Evolutionary conservation across 2,113 vertebrate genomes (phyloP), one percentile per base, ranked within the genome.

Genomic region (Gopherus evgoodei): DNA sequence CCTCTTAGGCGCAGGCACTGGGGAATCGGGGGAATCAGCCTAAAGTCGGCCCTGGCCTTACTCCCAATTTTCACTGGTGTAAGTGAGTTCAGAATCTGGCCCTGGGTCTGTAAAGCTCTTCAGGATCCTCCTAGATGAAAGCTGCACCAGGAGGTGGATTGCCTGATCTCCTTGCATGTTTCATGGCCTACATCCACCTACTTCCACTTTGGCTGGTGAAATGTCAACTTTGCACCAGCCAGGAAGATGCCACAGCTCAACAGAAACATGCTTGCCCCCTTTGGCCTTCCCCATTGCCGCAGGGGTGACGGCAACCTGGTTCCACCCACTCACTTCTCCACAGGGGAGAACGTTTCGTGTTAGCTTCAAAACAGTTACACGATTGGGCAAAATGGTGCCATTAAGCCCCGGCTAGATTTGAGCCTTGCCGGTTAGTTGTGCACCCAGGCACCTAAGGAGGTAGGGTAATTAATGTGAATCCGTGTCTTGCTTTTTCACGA

Each of bases 381-480:
- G 11, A 6, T 27, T 22, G 9, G 72, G 24, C 38, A 25, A 13
- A 25, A 35, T 1, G 17, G 6, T n/a, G 62, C 35, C 2, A n/a
- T 9, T n/a, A 5, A 44, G 11, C 38, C 21, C 11, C 9, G 5
- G 5, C 42, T 76, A 21, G 72, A 44, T 44, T 76, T 44, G 38
- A 6, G 72, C 69, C 4, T 38, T 24, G 69, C 69, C 11, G 11
- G 5, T 38, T 8, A 12, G n/a, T 42, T 35, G 31, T 31, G 62
- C 35, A 16, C 62, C n/a, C 17, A 4, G 62, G 31, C 7, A 1
- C 62, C 17, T 11, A 35, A 69, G 38, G n/a, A 25, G 24, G 9
- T 25, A 27, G 72, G 38, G 94, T 84, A 95, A 85, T 92, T 96
- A 95, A 94, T 79, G 93, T 90, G 94, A 97, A 80, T 97, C 96